A percentile compares a stretch with the other conserved stretches of the same genome.
Conservation (phyloP, 2,797 vertebrate genomes). For the Mus spretus region DNA sequence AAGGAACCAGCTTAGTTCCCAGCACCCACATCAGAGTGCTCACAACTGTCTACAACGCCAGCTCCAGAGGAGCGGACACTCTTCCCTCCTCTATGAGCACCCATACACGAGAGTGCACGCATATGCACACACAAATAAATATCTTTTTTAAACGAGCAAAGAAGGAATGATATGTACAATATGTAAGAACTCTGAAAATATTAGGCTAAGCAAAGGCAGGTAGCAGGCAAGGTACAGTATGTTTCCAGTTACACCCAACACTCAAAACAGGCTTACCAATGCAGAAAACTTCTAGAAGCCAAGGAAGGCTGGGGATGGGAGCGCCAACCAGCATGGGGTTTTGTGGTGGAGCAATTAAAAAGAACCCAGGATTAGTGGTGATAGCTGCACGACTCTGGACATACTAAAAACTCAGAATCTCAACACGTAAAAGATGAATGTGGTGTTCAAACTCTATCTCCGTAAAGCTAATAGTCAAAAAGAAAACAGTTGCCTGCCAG, state of each 20-base stretch:
- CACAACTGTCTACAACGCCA: not conserved
- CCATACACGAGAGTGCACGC: not conserved
- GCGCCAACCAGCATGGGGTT: not conserved
- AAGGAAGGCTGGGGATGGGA: not conserved
- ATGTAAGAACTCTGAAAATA: constrained; percentile 12
- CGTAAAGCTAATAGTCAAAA: not conserved
- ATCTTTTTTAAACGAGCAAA: not conserved
- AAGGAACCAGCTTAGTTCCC: not conserved
- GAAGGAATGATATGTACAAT: not conserved
- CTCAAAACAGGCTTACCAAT: not conserved
- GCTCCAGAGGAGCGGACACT: not conserved
- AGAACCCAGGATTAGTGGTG: not conserved
- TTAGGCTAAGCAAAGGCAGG: not conserved
- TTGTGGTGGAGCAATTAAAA: not conserved
- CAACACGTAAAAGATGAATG: not conserved
- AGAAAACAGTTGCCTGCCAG: not conserved
- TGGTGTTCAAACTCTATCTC: constrained; percentile 27
- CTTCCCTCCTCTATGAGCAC: no score
- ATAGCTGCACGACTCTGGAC: not conserved
- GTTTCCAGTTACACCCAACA: not conserved
- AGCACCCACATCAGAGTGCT: not conserved
- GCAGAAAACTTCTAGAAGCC: not conserved
- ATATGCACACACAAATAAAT: not conserved
- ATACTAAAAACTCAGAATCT: constrained; percentile 1
- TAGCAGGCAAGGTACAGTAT: not conserved